A percentile compares a stretch with the other conserved stretches of the same genome.
phyloP scores from a whole-genome alignment of 2,113 vertebrate species.

The Numida meleagris region DNA sequence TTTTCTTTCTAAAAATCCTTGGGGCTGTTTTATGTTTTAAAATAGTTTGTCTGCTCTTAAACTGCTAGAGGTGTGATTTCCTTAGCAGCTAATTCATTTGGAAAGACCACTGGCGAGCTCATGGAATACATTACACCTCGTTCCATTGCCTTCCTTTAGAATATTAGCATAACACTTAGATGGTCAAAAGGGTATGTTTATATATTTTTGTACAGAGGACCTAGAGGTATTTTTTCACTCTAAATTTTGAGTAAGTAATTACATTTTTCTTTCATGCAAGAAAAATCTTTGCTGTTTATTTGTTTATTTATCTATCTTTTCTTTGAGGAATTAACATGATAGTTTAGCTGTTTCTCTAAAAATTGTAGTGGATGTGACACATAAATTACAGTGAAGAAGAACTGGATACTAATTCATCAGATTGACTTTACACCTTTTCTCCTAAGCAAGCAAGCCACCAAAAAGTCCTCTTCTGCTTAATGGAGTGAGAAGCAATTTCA shows the following conservation, averaged over 20 bases:
- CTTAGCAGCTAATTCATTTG: neutral
- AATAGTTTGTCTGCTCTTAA: neutral
- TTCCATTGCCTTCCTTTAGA: neutral
- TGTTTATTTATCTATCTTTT: neutral
- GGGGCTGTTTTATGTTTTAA: neutral
- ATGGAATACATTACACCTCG: neutral
- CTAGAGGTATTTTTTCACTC: neutral
- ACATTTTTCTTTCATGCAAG: neutral
- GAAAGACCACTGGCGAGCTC: neutral
- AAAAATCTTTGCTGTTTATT: neutral
- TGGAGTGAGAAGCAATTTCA: neutral
- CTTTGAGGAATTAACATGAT: neutral
- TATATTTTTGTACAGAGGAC: too few species aligned
- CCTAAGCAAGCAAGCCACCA: neutral
- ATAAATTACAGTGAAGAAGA: neutral
- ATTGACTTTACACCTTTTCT: neutral
- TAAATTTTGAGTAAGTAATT: neutral
- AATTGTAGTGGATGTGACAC: neutral
- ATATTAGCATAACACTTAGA: too few species aligned
- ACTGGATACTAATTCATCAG: neutral
- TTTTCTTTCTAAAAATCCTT: neutral
- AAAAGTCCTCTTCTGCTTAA: neutral
- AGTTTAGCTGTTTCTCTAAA: neutral
- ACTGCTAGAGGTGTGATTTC: neutral
- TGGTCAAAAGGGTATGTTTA: neutral